These are phyloP conservation scores for Limnephilus rhombicus DNA, from an alignment of 2,888 invertebrate species.

Conservation along the genomic window DNA sequence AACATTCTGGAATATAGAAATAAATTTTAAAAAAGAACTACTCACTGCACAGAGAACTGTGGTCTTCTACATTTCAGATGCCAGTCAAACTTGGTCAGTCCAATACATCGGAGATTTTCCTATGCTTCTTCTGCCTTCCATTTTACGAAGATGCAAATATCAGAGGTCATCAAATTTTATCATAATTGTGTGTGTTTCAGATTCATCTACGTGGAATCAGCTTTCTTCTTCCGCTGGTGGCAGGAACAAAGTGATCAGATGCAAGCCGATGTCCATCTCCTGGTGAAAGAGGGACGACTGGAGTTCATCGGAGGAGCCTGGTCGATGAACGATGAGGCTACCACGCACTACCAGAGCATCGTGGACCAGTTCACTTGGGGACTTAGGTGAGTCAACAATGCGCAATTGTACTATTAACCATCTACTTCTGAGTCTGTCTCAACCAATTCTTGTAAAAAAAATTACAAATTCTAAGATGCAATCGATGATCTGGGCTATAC, in stretches of 20 bases:
- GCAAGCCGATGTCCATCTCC: conserved; percentile 79
- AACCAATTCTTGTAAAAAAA: too few relatives aligned
- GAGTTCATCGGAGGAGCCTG: conserved; percentile 89
- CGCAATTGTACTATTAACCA: not conserved
- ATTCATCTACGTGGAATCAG: conserved; percentile 94
- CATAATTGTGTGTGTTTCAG: conserved; percentile 71
- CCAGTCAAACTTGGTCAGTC: too few relatives aligned
- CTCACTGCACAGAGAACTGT: too few relatives aligned
- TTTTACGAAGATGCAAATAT: too few relatives aligned
- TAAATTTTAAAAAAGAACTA: too few relatives aligned
- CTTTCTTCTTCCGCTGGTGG: conserved; percentile 94
- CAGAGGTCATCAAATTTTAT: not conserved
- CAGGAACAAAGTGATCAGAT: conserved; percentile 80
- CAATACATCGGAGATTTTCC: too few relatives aligned
- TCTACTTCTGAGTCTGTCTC: too few relatives aligned
- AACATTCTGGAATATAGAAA: too few relatives aligned
- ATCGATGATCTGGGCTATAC: too few relatives aligned
- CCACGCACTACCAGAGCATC: conserved; percentile 83
- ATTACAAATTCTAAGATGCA: too few relatives aligned
- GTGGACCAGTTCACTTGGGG: conserved; percentile 89
- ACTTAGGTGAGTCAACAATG: conserved; percentile 74
- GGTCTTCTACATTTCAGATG: too few relatives aligned
- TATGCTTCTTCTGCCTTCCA: too few relatives aligned
- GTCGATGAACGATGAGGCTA: conserved; percentile 91
- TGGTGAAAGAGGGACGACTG: conserved; percentile 85